Conservation (phyloP, 2,888 invertebrate genomes). For the Cephonodes hylas region DNA sequence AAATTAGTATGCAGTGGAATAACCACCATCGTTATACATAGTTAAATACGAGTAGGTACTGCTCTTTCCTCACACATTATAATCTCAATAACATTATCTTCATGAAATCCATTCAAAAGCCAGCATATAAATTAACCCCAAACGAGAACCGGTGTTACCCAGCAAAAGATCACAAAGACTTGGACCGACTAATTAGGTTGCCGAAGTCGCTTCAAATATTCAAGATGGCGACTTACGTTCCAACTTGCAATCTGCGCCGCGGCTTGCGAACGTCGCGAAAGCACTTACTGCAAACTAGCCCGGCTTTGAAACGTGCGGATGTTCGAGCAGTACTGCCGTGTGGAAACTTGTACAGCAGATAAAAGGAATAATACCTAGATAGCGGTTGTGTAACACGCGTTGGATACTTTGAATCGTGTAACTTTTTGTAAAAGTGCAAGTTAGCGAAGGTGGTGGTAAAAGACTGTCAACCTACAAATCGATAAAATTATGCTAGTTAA, state of each 20-base stretch:
- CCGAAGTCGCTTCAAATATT: constrained; percentile 1
- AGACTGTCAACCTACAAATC: too few relatives aligned
- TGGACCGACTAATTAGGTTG: not conserved
- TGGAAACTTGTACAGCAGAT: not conserved
- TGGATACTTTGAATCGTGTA: too few relatives aligned
- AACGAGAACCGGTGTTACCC: not conserved
- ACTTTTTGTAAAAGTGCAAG: not conserved
- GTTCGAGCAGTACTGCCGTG: not conserved
- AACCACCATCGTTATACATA: too few relatives aligned
- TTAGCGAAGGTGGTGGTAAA: too few relatives aligned
- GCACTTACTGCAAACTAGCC: constrained; percentile 11
- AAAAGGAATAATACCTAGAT: not conserved
- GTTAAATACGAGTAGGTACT: too few relatives aligned
- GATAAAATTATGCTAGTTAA: too few relatives aligned
- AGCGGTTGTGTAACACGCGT: too few relatives aligned
- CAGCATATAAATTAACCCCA: not conserved
- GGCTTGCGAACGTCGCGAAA: constrained; percentile 3
- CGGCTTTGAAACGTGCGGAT: constrained; percentile 9
- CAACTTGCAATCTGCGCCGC: constrained; percentile 8
- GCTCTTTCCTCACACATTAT: too few relatives aligned
- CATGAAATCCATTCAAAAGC: too few relatives aligned
- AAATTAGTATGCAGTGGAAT: too few relatives aligned
- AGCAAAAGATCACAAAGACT: constrained; percentile 1
- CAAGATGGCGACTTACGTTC: not conserved
- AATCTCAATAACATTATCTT: too few relatives aligned